Conservation (phyloP, 2,113 vertebrate species). For the Phoxinus phoxinus region DNA sequence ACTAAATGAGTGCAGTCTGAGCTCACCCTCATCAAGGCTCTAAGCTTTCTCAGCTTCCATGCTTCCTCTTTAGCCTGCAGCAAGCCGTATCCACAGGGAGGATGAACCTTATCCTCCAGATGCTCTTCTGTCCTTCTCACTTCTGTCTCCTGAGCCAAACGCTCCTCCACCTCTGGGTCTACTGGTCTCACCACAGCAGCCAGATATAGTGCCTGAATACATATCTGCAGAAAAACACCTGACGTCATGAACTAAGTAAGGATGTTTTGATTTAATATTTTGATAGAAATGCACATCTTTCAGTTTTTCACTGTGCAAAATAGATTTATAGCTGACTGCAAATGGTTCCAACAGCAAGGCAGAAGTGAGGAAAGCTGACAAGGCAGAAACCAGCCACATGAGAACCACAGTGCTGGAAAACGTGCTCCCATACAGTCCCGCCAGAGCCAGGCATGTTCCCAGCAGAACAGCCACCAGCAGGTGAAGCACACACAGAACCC, state of each 20-base stretch:
- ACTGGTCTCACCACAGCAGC: constrained; percentile 73
- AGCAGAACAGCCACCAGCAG: constrained; percentile 66
- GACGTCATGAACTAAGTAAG: not conserved
- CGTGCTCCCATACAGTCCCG: constrained; percentile 74
- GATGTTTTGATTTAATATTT: not conserved
- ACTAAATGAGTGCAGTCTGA: not conserved
- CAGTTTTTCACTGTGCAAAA: not conserved
- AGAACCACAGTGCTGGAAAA: constrained; percentile 72
- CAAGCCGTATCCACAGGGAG: constrained; percentile 78
- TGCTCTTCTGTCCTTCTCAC: constrained; percentile 65
- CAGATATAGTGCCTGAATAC: constrained; percentile 70
- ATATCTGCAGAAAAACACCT: constrained; percentile 67
- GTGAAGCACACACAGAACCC: constrained; percentile 70
- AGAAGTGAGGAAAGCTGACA: constrained; percentile 76
- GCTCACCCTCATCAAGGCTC: constrained; percentile 75
- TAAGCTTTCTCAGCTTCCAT: constrained; percentile 72
- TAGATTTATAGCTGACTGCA: constrained; percentile 65
- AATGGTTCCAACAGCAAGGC: constrained; percentile 78
- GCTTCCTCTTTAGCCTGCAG: constrained; percentile 82
- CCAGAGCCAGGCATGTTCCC: constrained; percentile 68
- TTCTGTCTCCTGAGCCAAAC: constrained; percentile 70
- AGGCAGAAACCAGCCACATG: constrained; percentile 75
- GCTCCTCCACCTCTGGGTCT: constrained; percentile 77
- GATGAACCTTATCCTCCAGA: constrained; percentile 66
- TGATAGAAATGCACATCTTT: not conserved